Base-by-base conservation (phyloP, 2,888 invertebrate species). In the Panzeria rudis region DNA sequence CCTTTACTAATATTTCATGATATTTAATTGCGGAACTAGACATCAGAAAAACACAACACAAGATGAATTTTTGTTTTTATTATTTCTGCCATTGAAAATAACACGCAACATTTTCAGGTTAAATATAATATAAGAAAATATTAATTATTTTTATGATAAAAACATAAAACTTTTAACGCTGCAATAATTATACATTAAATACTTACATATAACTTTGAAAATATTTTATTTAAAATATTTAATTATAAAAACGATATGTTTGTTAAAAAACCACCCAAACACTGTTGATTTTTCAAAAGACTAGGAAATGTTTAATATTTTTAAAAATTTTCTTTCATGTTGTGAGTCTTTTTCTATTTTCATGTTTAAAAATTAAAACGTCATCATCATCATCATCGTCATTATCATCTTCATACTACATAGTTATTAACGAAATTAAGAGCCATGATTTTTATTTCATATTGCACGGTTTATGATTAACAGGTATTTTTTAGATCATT, bases 371-470 rank as follows among this genome's bases (percentile, higher is more conserved):
- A 69, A 69, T 50, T 17, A 73, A 73, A 83, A 59, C 61, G 61
- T 35, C 59, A 72, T 59, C 29, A 72, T 54, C 32, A 71, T 41
- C 32, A 38, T 82, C 32, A 71, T 41, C 20, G 35, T 82, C 59
- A 72, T 32, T 47, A 72, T 59, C 41, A 72, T 52, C 32, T 64
- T 41, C 32, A 35, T 75, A 8, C 5, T 35, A 73, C 11, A 54
- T n/a, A 77, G 76, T 78, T 85, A 82, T 78, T 75, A 82, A 82
- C 64, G 75, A 50, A 79, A 82, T 82, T 79, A 78, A 82, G 78
- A 84, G 77, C 77, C 73, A 78, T 75, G 78, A 80, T 78, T 85
- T 85, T 85, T 82, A 68, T 85, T 82, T 82, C 78, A 79, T 61
- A 75, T 79, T 78, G 69, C 78, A 75, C 71, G 82, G 38, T 85